These are phyloP conservation scores for Dolichomitus sp. DNA, from an alignment of 2,888 invertebrate genomes.

Conservation along the genomic window DNA sequence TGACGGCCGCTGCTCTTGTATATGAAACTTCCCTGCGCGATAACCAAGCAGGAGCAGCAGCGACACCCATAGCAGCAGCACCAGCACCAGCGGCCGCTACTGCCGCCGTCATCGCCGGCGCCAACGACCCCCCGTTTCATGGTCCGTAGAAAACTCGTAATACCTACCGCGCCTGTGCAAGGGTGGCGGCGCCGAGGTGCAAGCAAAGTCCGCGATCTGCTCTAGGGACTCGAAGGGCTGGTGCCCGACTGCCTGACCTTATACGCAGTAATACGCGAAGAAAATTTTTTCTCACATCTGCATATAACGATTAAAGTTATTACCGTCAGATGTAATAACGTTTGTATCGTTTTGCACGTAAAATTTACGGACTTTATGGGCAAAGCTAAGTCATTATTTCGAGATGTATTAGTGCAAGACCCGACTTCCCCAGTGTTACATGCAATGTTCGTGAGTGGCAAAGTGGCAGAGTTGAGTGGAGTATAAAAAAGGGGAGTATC, in stretches of 20 bases:
- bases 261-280: constrained; percentile 57
- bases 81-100: constrained; percentile 55
- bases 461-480: constrained; percentile 32
- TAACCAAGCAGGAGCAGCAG: constrained; percentile 46
- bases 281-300: constrained; percentile 37
- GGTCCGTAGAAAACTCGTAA: constrained; percentile 77
- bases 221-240: constrained; percentile 77
- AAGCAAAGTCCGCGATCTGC: constrained; percentile 78
- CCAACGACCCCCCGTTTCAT: constrained; percentile 53
- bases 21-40: constrained; percentile 47
- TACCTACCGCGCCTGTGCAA: constrained; percentile 81
- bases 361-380: background rate
- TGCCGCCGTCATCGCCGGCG: constrained; percentile 54
- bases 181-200: constrained; percentile 79
- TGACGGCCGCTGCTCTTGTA: constrained; percentile 33
- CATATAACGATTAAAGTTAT: background rate
- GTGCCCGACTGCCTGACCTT: constrained; percentile 73
- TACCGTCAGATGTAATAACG: background rate
- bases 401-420: background rate
- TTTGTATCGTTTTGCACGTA: background rate
- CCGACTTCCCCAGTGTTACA: constrained; percentile 9
- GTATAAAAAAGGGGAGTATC: constrained; percentile 3
- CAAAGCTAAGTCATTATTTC: constrained; percentile 1
- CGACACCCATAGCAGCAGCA: constrained; percentile 35
- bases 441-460: constrained; percentile 14